Evolutionary conservation across 2,888 invertebrate genomes (phyloP).

Genomic region (Pecten maximus): DNA sequence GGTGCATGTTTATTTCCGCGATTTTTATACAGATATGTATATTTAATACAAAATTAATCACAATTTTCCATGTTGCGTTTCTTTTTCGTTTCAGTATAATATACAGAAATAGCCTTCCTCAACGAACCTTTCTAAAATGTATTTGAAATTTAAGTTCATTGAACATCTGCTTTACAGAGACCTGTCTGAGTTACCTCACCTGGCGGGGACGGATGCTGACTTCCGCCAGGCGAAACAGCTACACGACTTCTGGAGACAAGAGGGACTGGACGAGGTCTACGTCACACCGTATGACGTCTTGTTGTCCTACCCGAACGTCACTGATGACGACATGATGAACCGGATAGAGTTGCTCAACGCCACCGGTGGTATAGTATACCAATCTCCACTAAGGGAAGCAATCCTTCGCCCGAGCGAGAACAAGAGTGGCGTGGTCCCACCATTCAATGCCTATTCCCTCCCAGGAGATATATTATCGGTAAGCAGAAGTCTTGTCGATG

Average conservation of each 20-base stretch:
- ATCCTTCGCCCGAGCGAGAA: slow-evolving; percentile 73
- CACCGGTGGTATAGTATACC: slow-evolving; percentile 60
- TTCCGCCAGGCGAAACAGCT: slow-evolving; percentile 70
- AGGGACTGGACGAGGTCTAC: slow-evolving; percentile 76
- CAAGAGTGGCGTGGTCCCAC: slow-evolving; percentile 73
- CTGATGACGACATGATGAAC: slow-evolving; percentile 62
- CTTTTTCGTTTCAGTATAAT: too few species aligned
- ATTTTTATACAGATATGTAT: too few species aligned
- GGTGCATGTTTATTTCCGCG: too few species aligned
- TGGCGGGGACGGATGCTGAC: slow-evolving; percentile 77
- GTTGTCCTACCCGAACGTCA: slow-evolving; percentile 74
- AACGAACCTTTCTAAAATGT: too few species aligned
- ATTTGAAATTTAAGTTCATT: not conserved
- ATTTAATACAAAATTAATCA: too few species aligned
- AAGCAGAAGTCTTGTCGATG: slow-evolving; percentile 36
- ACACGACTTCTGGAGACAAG: slow-evolving; percentile 65
- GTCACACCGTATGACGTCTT: slow-evolving; percentile 77
- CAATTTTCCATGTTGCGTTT: too few species aligned
- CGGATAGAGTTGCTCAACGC: slow-evolving; percentile 67
- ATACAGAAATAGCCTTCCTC: too few species aligned
- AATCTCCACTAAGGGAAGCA: slow-evolving; percentile 68
- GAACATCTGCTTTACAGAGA: slow-evolving; percentile 57
- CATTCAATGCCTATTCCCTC: slow-evolving; percentile 78
- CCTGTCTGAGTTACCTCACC: slow-evolving; percentile 73
- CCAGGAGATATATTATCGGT: slow-evolving; percentile 68